A percentile compares a stretch with the other conserved stretches of the same genome.
These are phyloP conservation scores for Mactra quadrangularis DNA, from an alignment of 1,140 invertebrate genomes.

Conservation along the genomic window DNA sequence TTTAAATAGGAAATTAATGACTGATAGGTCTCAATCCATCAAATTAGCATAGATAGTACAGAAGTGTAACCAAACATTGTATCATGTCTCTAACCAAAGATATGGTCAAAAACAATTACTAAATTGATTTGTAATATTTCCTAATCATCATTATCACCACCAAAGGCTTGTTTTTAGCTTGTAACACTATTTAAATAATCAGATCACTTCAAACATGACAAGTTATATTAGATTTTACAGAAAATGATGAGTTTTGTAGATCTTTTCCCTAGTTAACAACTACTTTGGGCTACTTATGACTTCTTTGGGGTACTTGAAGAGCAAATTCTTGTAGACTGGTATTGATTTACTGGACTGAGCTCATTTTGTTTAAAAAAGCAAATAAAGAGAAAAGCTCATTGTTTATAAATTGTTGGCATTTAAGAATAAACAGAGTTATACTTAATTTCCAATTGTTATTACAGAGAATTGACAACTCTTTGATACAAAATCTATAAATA, in stretches of 20 bases:
- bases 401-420: not conserved
- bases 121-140: too few species aligned
- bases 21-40: too few species aligned
- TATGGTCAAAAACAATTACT: too few species aligned
- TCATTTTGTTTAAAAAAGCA: not conserved
- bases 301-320: constrained; percentile 21
- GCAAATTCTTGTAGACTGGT: not conserved
- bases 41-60: too few species aligned
- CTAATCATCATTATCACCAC: too few species aligned
- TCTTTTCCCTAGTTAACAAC: constrained; percentile 23
- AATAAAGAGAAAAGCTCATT: not conserved
- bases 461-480: not conserved
- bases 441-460: not conserved
- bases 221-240: constrained; percentile 46
- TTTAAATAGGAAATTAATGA: too few species aligned
- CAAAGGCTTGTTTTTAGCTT: too few species aligned
- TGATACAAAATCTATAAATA: not conserved
- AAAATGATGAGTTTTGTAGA: constrained; percentile 38
- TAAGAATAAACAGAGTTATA: not conserved
- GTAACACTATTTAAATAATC: too few species aligned
- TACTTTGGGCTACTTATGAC: constrained; percentile 24
- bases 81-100: too few species aligned
- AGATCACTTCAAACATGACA: not conserved
- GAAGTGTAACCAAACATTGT: too few species aligned
- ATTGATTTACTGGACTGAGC: constrained; percentile 29